phyloP scores from a whole-genome alignment of 2,888 invertebrate genomes.

The Metellina segmentata region DNA sequence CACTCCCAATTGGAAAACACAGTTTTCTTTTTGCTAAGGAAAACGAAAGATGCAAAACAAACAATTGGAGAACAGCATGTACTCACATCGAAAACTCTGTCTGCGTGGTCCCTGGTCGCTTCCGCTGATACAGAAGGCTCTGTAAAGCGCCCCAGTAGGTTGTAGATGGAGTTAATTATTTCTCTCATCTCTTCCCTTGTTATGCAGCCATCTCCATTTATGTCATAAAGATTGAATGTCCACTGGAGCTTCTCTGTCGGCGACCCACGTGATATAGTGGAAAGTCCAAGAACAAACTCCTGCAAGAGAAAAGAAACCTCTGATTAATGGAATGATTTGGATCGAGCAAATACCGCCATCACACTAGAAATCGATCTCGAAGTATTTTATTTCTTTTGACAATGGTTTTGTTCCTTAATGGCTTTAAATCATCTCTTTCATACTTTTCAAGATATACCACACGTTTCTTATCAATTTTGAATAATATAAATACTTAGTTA shows the following conservation, averaged over 20 bases:
- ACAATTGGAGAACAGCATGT: background rate
- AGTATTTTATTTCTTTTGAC: too few species aligned
- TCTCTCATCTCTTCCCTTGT: conserved; percentile 97
- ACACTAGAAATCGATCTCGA: too few species aligned
- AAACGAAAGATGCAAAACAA: background rate
- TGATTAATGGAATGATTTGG: too few species aligned
- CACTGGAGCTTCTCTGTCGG: conserved; percentile 93
- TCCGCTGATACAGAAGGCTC: conserved; percentile 92
- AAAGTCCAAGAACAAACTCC: conserved; percentile 97
- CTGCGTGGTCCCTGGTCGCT: conserved; percentile 93
- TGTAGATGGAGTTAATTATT: conserved; percentile 95
- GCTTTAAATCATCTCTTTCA: too few species aligned
- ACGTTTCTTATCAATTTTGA: too few species aligned
- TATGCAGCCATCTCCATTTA: conserved; percentile 90
- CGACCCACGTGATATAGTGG: conserved; percentile 91
- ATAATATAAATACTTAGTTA: too few species aligned
- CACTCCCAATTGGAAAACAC: too few species aligned
- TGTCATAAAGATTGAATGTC: conserved; percentile 97
- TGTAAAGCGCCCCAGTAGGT: conserved; percentile 93
- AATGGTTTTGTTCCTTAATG: too few species aligned
- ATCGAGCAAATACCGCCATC: too few species aligned
- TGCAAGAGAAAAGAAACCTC: conserved; percentile 81
- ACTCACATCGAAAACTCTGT: conserved; percentile 94
- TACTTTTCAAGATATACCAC: too few species aligned
- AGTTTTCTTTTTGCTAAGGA: too few species aligned